These are phyloP conservation scores for Bos javanicus DNA, from an alignment of 2,113 vertebrate species.

Conservation along the genomic window DNA sequence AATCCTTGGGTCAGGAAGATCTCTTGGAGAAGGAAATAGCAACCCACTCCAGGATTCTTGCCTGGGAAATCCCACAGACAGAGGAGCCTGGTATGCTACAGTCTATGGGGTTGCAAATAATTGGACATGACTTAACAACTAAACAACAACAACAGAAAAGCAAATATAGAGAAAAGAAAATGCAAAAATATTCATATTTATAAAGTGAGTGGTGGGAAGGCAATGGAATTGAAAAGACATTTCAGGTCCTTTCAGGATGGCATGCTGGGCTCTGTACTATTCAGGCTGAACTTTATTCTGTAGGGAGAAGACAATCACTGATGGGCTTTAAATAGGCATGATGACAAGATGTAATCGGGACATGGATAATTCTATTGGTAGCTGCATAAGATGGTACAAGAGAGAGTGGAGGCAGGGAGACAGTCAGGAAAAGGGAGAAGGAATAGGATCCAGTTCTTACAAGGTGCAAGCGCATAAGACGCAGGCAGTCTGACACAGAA, in stretches of 20 bases:
- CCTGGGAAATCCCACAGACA: background rate
- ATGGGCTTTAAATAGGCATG: background rate
- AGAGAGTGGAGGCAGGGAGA: background rate
- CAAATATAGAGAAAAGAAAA: background rate
- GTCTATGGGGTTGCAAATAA: background rate
- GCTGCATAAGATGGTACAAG: background rate
- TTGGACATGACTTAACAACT: background rate
- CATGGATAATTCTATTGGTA: background rate
- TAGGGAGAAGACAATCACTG: background rate
- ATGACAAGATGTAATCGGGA: background rate
- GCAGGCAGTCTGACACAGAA: background rate
- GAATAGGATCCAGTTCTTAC: background rate
- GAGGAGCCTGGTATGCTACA: background rate
- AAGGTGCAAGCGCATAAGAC: background rate
- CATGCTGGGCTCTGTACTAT: background rate
- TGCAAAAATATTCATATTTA: background rate
- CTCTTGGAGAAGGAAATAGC: background rate
- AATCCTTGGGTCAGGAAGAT: background rate
- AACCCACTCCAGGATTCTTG: background rate
- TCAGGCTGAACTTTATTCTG: background rate
- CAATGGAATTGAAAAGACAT: background rate
- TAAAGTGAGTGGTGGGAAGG: background rate
- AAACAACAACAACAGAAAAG: background rate
- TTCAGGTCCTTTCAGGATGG: background rate
- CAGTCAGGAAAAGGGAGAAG: background rate